Evolutionary conservation across 2,888 invertebrate genomes (phyloP), one percentile per base, ranked within the genome.

Genomic region (Lasioglossum malachurum): DNA sequence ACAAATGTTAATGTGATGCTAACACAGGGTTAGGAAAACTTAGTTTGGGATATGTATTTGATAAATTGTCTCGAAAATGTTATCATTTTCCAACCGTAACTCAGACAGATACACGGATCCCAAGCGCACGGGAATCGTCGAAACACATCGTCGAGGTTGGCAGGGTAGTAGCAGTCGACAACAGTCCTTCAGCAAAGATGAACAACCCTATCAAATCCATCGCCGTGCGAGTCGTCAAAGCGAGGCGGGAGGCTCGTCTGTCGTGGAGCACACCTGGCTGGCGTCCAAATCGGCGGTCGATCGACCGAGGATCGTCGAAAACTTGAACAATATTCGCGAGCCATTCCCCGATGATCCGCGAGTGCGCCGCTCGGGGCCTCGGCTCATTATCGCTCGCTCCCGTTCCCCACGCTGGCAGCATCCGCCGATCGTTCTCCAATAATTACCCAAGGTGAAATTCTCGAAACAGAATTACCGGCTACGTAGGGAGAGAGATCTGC

Each of bases 251-350:
- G n/a, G 27, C 60, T 27, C 27, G 60, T 27, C n/a, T 19, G 67
- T 83, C 72, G 60, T 76, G 82, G 83, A 88, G 75, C 81, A 38
- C 35, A n/a, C 19, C 31, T 78, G 77, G 77, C 77, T 16, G 49
- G 35, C 49, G 16, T 69, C 77, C 77, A 78, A 69, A 38, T 19
- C 69, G 38, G 5, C 12, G n/a, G 16, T 49, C 31, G 27, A 27
- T 49, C 73, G 31, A 73, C 23, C 49, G 49, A 31, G 49, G 38
- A 78, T 69, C 77, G 35, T 8, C 46, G 60, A 46, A 49, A 38
- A 69, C 49, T 67, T 49, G 64, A 49, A 67, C 67, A 49, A 64
- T 46, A 77, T 64, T 38, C 44, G 64, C 31, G 46, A 35, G 46
- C 46, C 44, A 49, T 69, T n/a, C 67, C 23, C 38, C n/a, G 67